Percentiles rank a stretch among this genome's conserved stretches.
These are phyloP conservation scores for Drosophila bifasciata DNA, from an alignment of 1,140 invertebrate genomes.

Conservation along the genomic window DNA sequence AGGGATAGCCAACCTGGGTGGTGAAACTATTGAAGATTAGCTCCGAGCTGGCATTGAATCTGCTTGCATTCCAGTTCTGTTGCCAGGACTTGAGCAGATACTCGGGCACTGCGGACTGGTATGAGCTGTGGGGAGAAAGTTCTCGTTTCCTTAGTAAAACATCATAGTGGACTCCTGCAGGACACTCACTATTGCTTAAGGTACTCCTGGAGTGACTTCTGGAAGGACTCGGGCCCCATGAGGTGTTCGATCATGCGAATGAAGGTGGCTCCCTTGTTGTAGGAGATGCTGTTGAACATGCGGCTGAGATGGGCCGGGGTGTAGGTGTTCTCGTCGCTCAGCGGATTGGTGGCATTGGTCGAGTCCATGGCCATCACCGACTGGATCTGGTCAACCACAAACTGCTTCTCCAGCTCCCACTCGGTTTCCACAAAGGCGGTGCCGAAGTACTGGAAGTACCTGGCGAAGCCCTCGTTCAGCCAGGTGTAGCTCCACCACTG, in stretches of 20 bases:
- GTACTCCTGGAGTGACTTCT: constrained; percentile 86
- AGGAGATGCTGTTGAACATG: constrained; percentile 87
- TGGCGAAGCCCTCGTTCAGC: constrained; percentile 90
- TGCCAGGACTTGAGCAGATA: constrained; percentile 87
- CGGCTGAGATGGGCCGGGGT: constrained; percentile 84
- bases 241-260: constrained; percentile 91
- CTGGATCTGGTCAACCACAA: constrained; percentile 88
- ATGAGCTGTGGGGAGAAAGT: constrained; percentile 26
- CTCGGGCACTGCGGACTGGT: constrained; percentile 85
- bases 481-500: constrained; percentile 89
- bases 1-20: constrained; percentile 90
- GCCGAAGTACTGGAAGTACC: constrained; percentile 89
- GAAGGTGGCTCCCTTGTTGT: constrained; percentile 88
- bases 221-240: constrained; percentile 87
- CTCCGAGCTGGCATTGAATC: constrained; percentile 41
- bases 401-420: constrained; percentile 85
- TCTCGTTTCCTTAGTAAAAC: neutral
- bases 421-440: constrained; percentile 85
- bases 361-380: constrained; percentile 88
- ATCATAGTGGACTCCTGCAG: no score
- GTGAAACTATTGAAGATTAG: constrained; percentile 89
- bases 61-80: constrained; percentile 70
- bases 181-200: constrained; percentile 84
- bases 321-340: constrained; percentile 85
- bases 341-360: constrained; percentile 86